Percentiles rank a stretch among this genome's conserved stretches.
Conservation (phyloP, 2,888 invertebrate species). For the Leucozona laternaria region DNA sequence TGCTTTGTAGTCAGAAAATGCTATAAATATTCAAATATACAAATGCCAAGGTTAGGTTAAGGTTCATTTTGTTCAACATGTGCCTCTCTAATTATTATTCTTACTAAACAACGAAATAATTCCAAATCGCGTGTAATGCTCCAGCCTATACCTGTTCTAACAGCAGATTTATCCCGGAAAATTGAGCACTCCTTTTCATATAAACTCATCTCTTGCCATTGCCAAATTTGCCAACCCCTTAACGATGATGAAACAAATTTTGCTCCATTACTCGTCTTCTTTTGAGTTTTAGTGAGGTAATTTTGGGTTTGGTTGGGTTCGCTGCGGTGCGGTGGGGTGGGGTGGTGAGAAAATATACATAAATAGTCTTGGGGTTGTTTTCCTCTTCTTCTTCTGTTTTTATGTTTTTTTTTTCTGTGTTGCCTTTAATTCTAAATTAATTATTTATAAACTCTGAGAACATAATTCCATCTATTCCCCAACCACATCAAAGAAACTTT, state of each 20-base stretch:
- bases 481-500: conserved; percentile 71
- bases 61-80: conserved; percentile 13
- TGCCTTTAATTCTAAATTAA: conserved; percentile 69
- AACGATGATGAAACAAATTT: conserved; percentile 34
- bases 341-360: conserved; percentile 17
- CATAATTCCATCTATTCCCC: conserved; percentile 72
- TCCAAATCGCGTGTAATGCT: conserved; percentile 23
- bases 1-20: not conserved
- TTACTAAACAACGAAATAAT: conserved; percentile 15
- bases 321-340: no score
- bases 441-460: conserved; percentile 75
- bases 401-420: not conserved
- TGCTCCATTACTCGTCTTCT: conserved; percentile 27
- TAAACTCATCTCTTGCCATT: conserved; percentile 15
- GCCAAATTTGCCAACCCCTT: conserved; percentile 12
- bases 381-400: not conserved
- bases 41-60: conserved; percentile 3
- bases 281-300: conserved; percentile 3
- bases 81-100: conserved; percentile 34
- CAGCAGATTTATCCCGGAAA: conserved; percentile 35
- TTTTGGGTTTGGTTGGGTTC: conserved; percentile 2
- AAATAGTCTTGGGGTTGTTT: conserved; percentile 31
- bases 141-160: not conserved
- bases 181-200: conserved; percentile 24
- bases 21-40: conserved; percentile 3